phyloP scores from a whole-genome alignment of 2,797 vertebrate species.

The Champsocephalus esox region DNA sequence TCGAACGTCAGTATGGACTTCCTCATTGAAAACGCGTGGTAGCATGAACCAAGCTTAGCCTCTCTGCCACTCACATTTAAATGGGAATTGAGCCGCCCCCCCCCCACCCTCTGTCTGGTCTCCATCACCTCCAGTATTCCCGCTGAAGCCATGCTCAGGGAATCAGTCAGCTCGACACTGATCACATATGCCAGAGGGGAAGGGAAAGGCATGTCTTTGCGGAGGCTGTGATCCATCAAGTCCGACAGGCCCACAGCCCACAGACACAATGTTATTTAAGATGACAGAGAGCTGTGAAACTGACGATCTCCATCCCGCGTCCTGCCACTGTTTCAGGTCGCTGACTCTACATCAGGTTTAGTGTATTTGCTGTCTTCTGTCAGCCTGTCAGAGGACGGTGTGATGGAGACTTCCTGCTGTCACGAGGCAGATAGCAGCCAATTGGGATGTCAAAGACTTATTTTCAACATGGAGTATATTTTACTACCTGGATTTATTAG shows the following conservation, averaged over 20 bases:
- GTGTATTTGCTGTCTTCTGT: constrained; percentile 52
- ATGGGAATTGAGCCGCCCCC: no score
- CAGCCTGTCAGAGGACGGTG: constrained; percentile 43
- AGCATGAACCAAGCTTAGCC: no score
- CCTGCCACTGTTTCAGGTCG: constrained; percentile 59
- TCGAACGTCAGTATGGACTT: no score
- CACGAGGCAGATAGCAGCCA: constrained; percentile 4
- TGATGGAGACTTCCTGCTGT: constrained; percentile 24
- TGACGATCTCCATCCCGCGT: constrained; percentile 54
- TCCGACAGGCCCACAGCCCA: constrained; percentile 50
- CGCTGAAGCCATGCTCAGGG: constrained; percentile 36
- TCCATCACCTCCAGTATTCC: constrained; percentile 26
- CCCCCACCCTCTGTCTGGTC: not conserved
- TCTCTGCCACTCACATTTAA: no score
- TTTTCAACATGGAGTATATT: constrained; percentile 1
- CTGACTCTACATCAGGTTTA: constrained; percentile 42
- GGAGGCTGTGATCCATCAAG: constrained; percentile 64
- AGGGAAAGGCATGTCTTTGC: constrained; percentile 49
- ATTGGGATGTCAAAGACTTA: constrained; percentile 31
- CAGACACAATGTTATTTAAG: constrained; percentile 64
- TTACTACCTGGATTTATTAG: not conserved
- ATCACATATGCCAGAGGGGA: constrained; percentile 60
- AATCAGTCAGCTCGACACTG: constrained; percentile 52
- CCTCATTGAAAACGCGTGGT: no score
- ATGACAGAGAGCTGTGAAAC: constrained; percentile 67